Conservation (phyloP, 2,113 vertebrate species). For the Amphilophus citrinellus region DNA sequence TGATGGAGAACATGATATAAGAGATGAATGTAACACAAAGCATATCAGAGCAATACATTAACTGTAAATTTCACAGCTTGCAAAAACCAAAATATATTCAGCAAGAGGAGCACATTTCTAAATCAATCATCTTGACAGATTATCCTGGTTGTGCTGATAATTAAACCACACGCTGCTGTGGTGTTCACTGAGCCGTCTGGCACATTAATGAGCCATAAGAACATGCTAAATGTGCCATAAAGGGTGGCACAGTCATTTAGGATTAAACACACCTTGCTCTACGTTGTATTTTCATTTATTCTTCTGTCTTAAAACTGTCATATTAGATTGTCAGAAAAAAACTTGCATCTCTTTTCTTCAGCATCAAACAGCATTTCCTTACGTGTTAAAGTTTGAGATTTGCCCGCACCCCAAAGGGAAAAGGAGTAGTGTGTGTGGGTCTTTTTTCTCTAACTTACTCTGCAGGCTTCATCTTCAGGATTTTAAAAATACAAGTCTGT, state of each 20-base stretch:
- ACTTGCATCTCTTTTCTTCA: neutral
- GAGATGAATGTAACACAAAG: slow-evolving; percentile 13
- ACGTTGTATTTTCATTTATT: slow-evolving; percentile 9
- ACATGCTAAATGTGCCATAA: slow-evolving; percentile 64
- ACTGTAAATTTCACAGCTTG: slow-evolving; percentile 1
- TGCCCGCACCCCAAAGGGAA: neutral
- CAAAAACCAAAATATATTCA: slow-evolving; percentile 25
- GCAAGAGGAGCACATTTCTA: slow-evolving; percentile 35
- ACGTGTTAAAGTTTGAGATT: slow-evolving; percentile 35
- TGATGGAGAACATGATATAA: slow-evolving; percentile 15
- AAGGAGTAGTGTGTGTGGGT: neutral
- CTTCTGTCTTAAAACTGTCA: slow-evolving; percentile 9
- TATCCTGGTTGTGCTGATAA: slow-evolving; percentile 43
- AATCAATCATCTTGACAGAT: slow-evolving; percentile 61
- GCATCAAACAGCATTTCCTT: slow-evolving; percentile 35
- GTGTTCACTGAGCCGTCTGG: slow-evolving; percentile 50
- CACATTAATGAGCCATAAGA: slow-evolving; percentile 61
- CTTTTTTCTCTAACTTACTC: slow-evolving; percentile 28
- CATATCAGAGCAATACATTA: neutral
- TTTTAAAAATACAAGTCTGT: slow-evolving; percentile 49
- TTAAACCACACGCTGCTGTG: slow-evolving; percentile 49
- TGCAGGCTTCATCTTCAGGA: slow-evolving; percentile 9
- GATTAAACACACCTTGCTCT: slow-evolving; percentile 40
- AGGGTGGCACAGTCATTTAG: slow-evolving; percentile 47
- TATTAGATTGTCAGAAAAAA: slow-evolving; percentile 4